phyloP scores from a whole-genome alignment of 1,140 invertebrate genomes.

The Orchestia grillus region DNA sequence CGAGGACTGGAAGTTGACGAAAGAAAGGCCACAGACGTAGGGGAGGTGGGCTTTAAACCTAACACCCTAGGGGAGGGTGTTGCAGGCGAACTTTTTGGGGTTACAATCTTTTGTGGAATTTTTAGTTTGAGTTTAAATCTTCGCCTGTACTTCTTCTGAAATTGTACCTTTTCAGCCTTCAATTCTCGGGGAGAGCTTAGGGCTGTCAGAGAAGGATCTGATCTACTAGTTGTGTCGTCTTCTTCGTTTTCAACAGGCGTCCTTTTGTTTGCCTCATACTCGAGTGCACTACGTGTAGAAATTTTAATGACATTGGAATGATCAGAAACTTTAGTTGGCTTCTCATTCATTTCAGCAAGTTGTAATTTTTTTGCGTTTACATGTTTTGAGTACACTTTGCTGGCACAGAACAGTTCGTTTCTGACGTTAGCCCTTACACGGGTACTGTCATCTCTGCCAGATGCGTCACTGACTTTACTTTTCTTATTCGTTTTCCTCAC shows the following conservation, averaged over 20 bases:
- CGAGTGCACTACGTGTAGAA: too few species aligned
- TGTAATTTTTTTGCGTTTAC: neutral
- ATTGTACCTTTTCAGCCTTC: neutral
- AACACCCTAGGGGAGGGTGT: neutral
- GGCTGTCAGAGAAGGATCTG: neutral
- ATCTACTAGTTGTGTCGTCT: neutral
- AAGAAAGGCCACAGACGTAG: neutral
- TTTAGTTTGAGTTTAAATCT: neutral
- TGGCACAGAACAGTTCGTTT: neutral
- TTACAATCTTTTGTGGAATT: neutral
- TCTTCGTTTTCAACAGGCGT: neutral
- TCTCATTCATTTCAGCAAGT: neutral
- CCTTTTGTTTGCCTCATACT: too few species aligned
- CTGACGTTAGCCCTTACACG: neutral
- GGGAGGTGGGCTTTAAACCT: neutral
- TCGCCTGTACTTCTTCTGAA: neutral
- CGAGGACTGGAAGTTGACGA: neutral
- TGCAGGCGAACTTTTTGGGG: neutral
- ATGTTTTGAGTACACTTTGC: neutral
- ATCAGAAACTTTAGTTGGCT: neutral
- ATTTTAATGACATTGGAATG: neutral
- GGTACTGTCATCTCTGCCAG: neutral
- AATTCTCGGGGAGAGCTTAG: neutral
- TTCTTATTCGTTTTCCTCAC: neutral
- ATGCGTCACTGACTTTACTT: neutral